These are phyloP conservation scores for Protaetia brevitarsis DNA, from an alignment of 1,140 invertebrate genomes.

Conservation along the genomic window DNA sequence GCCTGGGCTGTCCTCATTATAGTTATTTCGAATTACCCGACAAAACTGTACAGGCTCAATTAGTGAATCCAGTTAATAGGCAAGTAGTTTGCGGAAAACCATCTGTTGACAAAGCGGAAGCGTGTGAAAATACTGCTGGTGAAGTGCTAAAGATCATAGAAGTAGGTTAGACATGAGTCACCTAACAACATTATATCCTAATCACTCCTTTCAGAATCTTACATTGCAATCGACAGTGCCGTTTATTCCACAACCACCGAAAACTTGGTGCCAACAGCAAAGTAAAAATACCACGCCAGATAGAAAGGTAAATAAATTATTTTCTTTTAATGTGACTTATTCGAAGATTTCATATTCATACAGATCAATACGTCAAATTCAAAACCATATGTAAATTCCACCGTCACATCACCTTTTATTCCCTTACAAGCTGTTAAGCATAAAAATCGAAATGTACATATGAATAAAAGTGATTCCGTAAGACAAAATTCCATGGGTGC, in stretches of 20 bases:
- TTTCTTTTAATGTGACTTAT: background rate
- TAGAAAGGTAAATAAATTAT: background rate
- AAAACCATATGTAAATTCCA: background rate
- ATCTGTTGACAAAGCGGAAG: background rate
- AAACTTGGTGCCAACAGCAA: conserved; percentile 1
- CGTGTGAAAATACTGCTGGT: conserved; percentile 13
- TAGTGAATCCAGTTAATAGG: background rate
- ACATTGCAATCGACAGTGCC: background rate
- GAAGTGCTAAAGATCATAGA: conserved; percentile 3
- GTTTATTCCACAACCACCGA: background rate
- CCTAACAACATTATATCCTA: background rate
- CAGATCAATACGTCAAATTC: background rate
- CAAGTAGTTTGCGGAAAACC: background rate
- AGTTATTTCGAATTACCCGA: conserved; percentile 13
- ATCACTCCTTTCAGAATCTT: background rate
- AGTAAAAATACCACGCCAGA: background rate
- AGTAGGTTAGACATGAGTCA: background rate
- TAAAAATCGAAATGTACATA: background rate
- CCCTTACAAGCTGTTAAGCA: conserved; percentile 19
- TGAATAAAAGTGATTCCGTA: background rate
- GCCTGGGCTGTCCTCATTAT: conserved; percentile 4
- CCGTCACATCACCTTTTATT: background rate
- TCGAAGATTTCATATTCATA: too few species aligned
- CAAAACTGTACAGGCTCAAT: background rate
- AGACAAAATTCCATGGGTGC: background rate